A percentile compares a stretch with the other conserved stretches of the same genome.
Evolutionary conservation across 2,888 invertebrate genomes (phyloP).

Genomic region (Miltochrista miniata): DNA sequence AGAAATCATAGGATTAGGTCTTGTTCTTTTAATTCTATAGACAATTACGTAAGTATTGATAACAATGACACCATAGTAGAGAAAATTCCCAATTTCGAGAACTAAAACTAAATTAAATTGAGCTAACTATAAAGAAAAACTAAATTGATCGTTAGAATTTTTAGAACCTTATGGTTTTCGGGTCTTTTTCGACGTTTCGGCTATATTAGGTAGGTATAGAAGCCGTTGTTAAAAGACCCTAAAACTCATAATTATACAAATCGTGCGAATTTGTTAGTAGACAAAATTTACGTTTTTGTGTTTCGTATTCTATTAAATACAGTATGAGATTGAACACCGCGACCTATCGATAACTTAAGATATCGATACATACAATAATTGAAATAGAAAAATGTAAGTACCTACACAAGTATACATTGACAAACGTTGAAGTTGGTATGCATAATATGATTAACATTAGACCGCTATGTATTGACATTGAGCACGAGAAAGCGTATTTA

Average conservation of each 20-base stretch:
- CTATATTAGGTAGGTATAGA: no score
- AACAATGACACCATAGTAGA: conserved; percentile 4
- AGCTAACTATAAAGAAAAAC: conserved; percentile 39
- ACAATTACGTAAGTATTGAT: conserved; percentile 7
- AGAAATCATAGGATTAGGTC: conserved; percentile 45
- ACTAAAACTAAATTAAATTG: conserved; percentile 37
- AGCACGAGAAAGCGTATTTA: conserved; percentile 79
- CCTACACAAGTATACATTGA: conserved; percentile 36
- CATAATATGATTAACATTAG: conserved; percentile 56
- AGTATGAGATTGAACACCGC: conserved; percentile 73
- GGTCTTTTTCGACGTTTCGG: no score
- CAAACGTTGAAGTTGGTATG: conserved; percentile 40
- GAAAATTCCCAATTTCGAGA: conserved; percentile 15
- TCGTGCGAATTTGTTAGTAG: conserved; percentile 46
- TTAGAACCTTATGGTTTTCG: no score
- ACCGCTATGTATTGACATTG: conserved; percentile 77
- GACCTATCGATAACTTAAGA: conserved; percentile 33
- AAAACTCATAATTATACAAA: no score
- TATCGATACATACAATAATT: conserved; percentile 38
- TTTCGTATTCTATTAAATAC: conserved; percentile 39
- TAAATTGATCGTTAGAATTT: conserved; percentile 45
- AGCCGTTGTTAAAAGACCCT: no score
- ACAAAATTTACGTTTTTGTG: conserved; percentile 50
- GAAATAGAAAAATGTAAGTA: conserved; percentile 45
- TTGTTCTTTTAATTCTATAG: conserved; percentile 28